These are phyloP conservation scores for Macropis europaea DNA, from an alignment of 2,888 invertebrate genomes.

Conservation along the genomic window DNA sequence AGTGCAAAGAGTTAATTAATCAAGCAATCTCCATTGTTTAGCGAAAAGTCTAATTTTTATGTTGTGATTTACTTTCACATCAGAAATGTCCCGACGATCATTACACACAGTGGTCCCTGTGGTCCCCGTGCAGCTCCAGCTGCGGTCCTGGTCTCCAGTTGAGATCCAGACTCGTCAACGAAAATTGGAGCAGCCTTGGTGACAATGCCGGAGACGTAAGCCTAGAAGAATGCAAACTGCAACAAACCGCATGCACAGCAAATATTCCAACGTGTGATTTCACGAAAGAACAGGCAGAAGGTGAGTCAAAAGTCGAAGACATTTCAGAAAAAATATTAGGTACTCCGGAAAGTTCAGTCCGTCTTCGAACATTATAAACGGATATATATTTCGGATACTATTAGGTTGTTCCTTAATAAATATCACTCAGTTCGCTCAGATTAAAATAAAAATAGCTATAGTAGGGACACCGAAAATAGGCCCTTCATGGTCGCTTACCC, in stretches of 20 bases:
- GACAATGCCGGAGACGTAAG: slow-evolving; percentile 52
- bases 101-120: slow-evolving; percentile 88
- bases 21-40: no score
- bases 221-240: slow-evolving; percentile 70
- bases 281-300: slow-evolving; percentile 67
- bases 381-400: no score
- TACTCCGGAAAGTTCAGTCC: no score
- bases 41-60: background rate
- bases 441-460: no score
- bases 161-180: slow-evolving; percentile 82
- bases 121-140: slow-evolving; percentile 94
- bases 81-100: slow-evolving; percentile 80
- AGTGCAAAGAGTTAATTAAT: background rate
- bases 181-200: slow-evolving; percentile 52
- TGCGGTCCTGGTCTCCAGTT: slow-evolving; percentile 90
- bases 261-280: slow-evolving; percentile 72
- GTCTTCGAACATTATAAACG: no score
- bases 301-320: slow-evolving; percentile 58
- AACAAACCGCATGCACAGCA: slow-evolving; percentile 69
- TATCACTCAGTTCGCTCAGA: no score
- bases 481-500: no score
- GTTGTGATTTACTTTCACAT: background rate
- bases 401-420: no score
- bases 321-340: no score
- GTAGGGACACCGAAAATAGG: no score